A percentile compares a stretch with the other conserved stretches of the same genome.
Conservation (phyloP, 1,140 invertebrate species). For the Caenorhabditis elegans region DNA sequence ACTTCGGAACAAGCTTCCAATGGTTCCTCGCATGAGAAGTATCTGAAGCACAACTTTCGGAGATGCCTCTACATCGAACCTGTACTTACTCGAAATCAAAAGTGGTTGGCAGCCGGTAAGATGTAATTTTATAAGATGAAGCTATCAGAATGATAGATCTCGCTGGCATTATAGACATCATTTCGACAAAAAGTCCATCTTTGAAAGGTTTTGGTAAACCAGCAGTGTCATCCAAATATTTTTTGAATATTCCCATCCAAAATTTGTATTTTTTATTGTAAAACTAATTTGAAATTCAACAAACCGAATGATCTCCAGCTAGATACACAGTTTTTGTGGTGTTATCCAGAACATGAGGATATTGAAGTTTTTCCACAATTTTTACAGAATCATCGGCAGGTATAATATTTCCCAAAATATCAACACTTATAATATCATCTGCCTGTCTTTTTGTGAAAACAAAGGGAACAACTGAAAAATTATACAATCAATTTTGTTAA, state of each 20-base stretch:
- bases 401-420: neutral
- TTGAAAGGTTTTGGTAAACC: constrained; percentile 44
- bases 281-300: neutral
- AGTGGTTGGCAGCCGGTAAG: constrained; percentile 59
- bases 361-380: neutral
- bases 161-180: constrained; percentile 52
- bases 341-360: constrained; percentile 4
- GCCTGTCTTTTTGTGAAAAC: constrained; percentile 3
- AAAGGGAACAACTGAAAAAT: neutral
- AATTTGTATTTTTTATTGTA: neutral
- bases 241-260: constrained; percentile 25
- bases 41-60: constrained; percentile 48
- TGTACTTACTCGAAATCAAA: constrained; percentile 51
- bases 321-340: constrained; percentile 4
- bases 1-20: constrained; percentile 58
- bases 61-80: neutral
- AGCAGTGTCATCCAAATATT: neutral
- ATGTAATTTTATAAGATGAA: constrained; percentile 55
- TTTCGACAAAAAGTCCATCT: constrained; percentile 52
- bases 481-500: too few species aligned
- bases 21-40: constrained; percentile 55
- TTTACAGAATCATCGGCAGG: neutral
- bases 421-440: neutral
- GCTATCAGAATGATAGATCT: constrained; percentile 57
- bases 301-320: neutral